These are phyloP conservation scores for Callinectes sapidus DNA, from an alignment of 2,888 invertebrate genomes.

Conservation along the genomic window DNA sequence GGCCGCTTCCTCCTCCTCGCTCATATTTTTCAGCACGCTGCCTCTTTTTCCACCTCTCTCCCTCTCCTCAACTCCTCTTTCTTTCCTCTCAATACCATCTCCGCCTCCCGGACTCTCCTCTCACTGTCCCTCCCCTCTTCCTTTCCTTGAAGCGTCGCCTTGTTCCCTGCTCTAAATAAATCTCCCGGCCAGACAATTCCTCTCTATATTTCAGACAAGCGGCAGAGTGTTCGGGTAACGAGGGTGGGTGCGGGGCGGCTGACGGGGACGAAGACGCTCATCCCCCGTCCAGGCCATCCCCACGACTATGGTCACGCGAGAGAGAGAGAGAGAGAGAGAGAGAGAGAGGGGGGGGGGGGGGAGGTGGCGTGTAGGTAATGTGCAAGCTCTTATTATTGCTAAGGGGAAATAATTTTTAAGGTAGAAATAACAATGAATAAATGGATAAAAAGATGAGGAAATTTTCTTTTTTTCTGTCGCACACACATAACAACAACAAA, in stretches of 20 bases:
- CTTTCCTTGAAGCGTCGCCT: background rate
- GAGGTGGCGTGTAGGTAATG: background rate
- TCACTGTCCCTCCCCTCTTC: background rate
- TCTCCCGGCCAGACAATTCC: conserved; percentile 25
- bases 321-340: conserved; percentile 25
- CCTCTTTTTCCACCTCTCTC: background rate
- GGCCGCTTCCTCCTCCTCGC: background rate
- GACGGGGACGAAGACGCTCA: conserved; percentile 8
- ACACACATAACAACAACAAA: background rate
- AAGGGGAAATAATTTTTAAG: background rate
- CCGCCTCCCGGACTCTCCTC: background rate
- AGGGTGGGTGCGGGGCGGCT: conserved; percentile 2
- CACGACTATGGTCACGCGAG: conserved; percentile 17
- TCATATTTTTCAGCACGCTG: background rate
- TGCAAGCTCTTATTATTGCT: too few relatives aligned
- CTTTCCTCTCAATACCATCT: conserved; percentile 15
- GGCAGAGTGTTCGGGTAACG: conserved; percentile 14
- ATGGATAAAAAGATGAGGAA: background rate
- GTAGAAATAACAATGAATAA: background rate
- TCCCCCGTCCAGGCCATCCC: background rate
- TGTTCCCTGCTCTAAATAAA: conserved; percentile 5
- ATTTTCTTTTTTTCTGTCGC: background rate
- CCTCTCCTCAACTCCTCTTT: background rate
- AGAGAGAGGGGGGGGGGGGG: background rate
- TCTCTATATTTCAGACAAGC: conserved; percentile 25